Percentiles rank a stretch among this genome's conserved stretches.
Conservation (phyloP, 2,113 vertebrate species). For the Prionailurus viverrinus region DNA sequence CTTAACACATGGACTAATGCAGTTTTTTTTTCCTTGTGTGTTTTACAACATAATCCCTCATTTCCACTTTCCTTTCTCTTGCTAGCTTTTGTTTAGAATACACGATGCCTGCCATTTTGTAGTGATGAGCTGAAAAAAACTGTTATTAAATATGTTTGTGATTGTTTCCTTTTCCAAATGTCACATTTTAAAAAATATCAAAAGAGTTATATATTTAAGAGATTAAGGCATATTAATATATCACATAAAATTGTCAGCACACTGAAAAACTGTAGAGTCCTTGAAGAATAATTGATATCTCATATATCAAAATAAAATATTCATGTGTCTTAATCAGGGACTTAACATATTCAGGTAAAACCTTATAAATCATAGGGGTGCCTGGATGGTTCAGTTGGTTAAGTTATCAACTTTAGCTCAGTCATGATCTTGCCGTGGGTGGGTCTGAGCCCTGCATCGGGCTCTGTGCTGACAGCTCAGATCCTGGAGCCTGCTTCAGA, state of each 20-base stretch:
- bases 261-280: not conserved
- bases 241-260: constrained; percentile 35
- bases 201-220: constrained; percentile 12
- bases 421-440: too few relatives aligned
- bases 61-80: not conserved
- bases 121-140: not conserved
- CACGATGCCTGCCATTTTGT: not conserved
- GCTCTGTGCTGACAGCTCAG: too few relatives aligned
- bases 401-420: too few relatives aligned
- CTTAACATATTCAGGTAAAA: constrained; percentile 43
- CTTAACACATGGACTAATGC: not conserved
- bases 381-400: too few relatives aligned
- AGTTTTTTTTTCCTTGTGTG: not conserved
- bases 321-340: not conserved
- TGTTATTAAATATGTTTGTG: constrained; percentile 37
- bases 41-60: not conserved
- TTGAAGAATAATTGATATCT: constrained; percentile 40
- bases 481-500: too few relatives aligned
- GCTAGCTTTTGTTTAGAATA: not conserved
- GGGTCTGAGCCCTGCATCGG: too few relatives aligned
- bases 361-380: not conserved
- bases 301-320: constrained; percentile 59
- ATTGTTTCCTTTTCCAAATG: not conserved
- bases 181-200: not conserved
- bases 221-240: constrained; percentile 9